A percentile compares a stretch with the other conserved stretches of the same genome.
These are phyloP conservation scores for Pachyramphus minor DNA, from an alignment of 2,113 vertebrate genomes.

Conservation along the genomic window DNA sequence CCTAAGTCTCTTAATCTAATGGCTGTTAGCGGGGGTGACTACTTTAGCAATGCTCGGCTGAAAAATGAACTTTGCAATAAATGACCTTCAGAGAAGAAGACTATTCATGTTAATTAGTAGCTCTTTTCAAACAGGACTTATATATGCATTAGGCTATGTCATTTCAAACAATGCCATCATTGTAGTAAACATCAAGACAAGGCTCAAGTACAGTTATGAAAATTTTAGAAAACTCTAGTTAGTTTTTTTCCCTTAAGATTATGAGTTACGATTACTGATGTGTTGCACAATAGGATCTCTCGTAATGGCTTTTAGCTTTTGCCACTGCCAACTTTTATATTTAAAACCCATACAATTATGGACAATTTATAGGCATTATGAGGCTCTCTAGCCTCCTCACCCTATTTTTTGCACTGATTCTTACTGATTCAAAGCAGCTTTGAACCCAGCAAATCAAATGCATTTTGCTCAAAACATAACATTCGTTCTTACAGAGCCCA, in stretches of 20 bases:
- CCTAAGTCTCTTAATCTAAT: constrained; percentile 79
- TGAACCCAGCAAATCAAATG: constrained; percentile 72
- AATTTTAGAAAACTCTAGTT: constrained; percentile 85
- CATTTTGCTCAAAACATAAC: constrained; percentile 75
- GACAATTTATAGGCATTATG: constrained; percentile 89
- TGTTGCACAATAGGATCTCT: constrained; percentile 77
- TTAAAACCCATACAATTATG: constrained; percentile 92
- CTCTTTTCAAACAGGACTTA: constrained; percentile 86
- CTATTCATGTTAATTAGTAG: constrained; percentile 96
- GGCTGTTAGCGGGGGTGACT: constrained; percentile 71
- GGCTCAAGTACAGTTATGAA: constrained; percentile 80
- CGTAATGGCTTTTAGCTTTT: constrained; percentile 98
- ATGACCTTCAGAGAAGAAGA: constrained; percentile 86
- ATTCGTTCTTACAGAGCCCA: constrained; percentile 74
- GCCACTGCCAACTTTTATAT: constrained; percentile 83
- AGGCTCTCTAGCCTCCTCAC: constrained; percentile 79
- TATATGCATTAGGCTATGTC: constrained; percentile 90
- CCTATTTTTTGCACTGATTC: constrained; percentile 75
- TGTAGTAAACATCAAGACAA: constrained; percentile 81
- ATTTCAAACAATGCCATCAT: constrained; percentile 79
- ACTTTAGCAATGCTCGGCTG: constrained; percentile 68
- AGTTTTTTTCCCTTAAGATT: constrained; percentile 77
- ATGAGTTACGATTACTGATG: constrained; percentile 78
- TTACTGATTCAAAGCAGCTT: constrained; percentile 72
- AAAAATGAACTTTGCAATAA: constrained; percentile 79